phyloP scores from a whole-genome alignment of 2,888 invertebrate genomes.

The Drosophila kuntzei region DNA sequence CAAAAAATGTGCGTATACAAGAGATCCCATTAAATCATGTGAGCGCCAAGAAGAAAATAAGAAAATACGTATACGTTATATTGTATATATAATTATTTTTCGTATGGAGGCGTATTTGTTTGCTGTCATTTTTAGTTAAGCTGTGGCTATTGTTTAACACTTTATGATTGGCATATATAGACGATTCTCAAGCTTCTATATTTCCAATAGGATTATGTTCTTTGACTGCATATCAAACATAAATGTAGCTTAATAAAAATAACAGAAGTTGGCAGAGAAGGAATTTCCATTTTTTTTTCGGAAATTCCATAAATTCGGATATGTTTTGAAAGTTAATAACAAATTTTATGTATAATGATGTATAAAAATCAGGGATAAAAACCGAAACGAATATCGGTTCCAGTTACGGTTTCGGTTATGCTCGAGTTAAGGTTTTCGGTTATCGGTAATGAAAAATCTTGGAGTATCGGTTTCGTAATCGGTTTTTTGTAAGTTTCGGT shows the following conservation, averaged over 20 bases:
- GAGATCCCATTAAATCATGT: slow-evolving; percentile 52
- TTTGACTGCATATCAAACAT: slow-evolving; percentile 3
- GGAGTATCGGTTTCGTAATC: no score
- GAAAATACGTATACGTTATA: slow-evolving; percentile 24
- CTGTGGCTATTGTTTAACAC: slow-evolving; percentile 30
- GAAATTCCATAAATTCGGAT: neutral
- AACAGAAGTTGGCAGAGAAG: neutral
- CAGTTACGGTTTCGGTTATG: no score
- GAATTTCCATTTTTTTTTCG: no score
- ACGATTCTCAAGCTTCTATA: neutral
- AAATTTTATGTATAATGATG: neutral
- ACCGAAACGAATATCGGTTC: no score
- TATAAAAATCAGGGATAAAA: no score
- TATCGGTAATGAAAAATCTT: no score
- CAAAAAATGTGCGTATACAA: slow-evolving; percentile 29
- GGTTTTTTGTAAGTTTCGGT: no score
- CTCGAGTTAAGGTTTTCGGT: no score
- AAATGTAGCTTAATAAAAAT: neutral
- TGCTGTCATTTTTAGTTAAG: slow-evolving; percentile 36
- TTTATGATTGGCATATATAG: slow-evolving; percentile 44
- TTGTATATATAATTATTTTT: slow-evolving; percentile 24
- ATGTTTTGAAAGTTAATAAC: neutral
- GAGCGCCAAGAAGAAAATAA: slow-evolving; percentile 30
- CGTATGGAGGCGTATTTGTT: slow-evolving; percentile 42
- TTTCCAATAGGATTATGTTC: neutral